Evolutionary conservation across 2,797 vertebrate genomes (phyloP), one percentile per base, ranked within the genome.

Genomic region (Phoebastria nigripes): DNA sequence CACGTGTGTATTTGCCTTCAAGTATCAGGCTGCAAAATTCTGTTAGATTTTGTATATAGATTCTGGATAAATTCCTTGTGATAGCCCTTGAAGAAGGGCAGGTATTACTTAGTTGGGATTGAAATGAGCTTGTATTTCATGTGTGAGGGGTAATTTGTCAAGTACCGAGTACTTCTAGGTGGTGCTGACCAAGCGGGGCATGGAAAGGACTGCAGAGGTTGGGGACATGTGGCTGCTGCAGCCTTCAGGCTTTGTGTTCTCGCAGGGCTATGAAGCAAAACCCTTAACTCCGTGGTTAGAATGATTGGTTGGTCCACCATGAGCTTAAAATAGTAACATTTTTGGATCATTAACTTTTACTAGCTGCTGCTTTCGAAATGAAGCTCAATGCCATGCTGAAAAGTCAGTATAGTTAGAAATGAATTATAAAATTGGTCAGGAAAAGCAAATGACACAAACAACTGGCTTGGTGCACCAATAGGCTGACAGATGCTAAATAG

Each of bases 311-410:
- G 67, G 88, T 85, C 86, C 82, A 37, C 16, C 2, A 4, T 5
- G 56, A 72, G 79, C 84, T 93, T 78, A 37, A 94, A 96, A 93
- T 69, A 69, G 81, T 65, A 39, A 44, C 14, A 3, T 26, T 71
- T 92, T 92, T 61, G 78, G 83, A 20, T 89, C 74, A 87, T 95
- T 93, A 87, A 78, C 87, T 93, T 92, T 49, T 92, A 74, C 56
- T 85, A 78, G 89, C 78, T 92, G 61, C 74, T 93, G 89, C 76
- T 87, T 67, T 87, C 1, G 3, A 56, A 89, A 52, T 72, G 78
- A 76, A 92, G 65, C 72, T 94, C 52, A 33, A 0, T 77, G 69
- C 61, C 33, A 5, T 1, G 42, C 67, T 91, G 83, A 54, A 91
- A 90, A 91, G 73, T 89, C 83, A 78, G 6, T 83, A 22, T 8